Conservation (phyloP, 2,888 invertebrate genomes). For the Tryphoninae sp. region DNA sequence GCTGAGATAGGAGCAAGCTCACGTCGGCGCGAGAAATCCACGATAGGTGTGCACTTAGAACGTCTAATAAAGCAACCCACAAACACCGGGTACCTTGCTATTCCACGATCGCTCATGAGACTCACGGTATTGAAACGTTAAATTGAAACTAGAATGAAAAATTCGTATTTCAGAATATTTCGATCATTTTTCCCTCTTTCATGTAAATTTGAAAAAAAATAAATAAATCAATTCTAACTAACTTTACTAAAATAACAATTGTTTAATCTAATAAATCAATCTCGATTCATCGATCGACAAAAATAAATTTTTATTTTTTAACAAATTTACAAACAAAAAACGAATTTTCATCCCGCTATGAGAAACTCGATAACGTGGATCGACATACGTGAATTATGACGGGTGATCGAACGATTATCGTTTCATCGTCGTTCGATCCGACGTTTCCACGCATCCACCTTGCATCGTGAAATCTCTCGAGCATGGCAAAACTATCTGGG, state of each 20-base stretch:
- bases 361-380: conserved; percentile 9
- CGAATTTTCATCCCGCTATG: background rate
- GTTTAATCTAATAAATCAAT: background rate
- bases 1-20: conserved; percentile 31
- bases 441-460: conserved; percentile 22
- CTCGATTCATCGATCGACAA: background rate
- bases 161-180: conserved; percentile 12
- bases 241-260: background rate
- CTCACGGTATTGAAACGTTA: conserved; percentile 52
- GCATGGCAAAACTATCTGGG: conserved; percentile 12
- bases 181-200: background rate
- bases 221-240: background rate
- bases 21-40: conserved; percentile 34
- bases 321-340: background rate
- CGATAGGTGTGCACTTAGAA: conserved; percentile 52
- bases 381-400: conserved; percentile 32
- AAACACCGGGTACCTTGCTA: conserved; percentile 50
- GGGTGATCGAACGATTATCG: conserved; percentile 35
- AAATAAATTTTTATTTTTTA: background rate
- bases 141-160: conserved; percentile 52
- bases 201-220: background rate
- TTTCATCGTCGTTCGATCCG: conserved; percentile 6
- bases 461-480: conserved; percentile 17
- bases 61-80: conserved; percentile 61
- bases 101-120: conserved; percentile 48